Percentiles rank a stretch among this genome's conserved stretches.
These are phyloP conservation scores for Pinna nobilis DNA, from an alignment of 1,140 invertebrate species.

Conservation along the genomic window DNA sequence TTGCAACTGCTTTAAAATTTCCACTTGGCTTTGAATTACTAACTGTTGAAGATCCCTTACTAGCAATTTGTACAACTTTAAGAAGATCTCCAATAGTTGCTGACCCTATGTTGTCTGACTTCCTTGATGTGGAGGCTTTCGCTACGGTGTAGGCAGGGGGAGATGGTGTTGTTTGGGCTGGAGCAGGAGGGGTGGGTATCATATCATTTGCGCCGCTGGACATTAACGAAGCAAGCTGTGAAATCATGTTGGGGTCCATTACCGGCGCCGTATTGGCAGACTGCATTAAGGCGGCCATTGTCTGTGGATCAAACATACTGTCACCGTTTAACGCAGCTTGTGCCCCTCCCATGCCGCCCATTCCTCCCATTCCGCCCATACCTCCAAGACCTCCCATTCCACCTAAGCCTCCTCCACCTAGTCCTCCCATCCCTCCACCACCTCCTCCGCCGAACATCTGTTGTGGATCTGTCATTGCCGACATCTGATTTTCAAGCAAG, in stretches of 20 bases:
- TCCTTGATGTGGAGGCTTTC: background rate
- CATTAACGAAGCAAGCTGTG: background rate
- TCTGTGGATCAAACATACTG: background rate
- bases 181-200: background rate
- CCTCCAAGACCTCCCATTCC: constrained; percentile 8
- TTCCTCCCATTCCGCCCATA: background rate
- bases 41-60: background rate
- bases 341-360: background rate
- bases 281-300: background rate
- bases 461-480: background rate
- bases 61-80: background rate
- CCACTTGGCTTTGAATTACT: background rate
- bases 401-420: background rate
- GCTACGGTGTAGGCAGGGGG: background rate
- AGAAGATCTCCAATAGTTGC: no score
- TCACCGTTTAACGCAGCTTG: background rate
- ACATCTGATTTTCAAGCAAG: background rate
- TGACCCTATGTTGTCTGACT: background rate
- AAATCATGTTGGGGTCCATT: background rate
- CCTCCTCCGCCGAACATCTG: constrained; percentile 12
- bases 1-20: background rate
- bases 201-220: background rate
- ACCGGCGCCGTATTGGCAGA: background rate
- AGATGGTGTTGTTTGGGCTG: background rate
- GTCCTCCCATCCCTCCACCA: background rate